Evolutionary conservation across 2,113 vertebrate species (phyloP).

Genomic region (Cavia aperea): DNA sequence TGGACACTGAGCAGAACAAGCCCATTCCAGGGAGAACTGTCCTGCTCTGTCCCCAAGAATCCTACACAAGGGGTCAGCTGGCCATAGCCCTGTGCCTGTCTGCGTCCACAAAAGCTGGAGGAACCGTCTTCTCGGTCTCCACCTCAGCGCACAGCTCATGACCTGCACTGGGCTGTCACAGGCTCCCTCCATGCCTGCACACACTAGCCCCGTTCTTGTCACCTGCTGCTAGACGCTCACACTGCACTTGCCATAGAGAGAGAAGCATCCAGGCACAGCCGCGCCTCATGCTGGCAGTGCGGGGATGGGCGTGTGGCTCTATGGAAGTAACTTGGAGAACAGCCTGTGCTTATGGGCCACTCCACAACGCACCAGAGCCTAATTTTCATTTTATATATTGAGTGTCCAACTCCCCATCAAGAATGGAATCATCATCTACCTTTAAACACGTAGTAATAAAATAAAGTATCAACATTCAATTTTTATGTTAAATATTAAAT

Average conservation of each 20-base stretch:
- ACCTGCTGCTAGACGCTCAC: not conserved
- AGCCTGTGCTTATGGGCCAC: not conserved
- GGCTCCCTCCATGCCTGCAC: not conserved
- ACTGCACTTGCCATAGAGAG: not conserved
- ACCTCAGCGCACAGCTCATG: not conserved
- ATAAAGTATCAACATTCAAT: not conserved
- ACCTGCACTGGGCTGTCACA: not conserved
- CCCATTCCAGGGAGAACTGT: not conserved
- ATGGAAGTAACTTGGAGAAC: not conserved
- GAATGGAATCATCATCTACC: not conserved
- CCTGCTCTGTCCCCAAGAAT: not conserved
- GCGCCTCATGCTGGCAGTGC: not conserved
- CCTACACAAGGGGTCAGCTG: not conserved
- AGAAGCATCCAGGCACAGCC: not conserved
- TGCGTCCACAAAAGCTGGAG: not conserved
- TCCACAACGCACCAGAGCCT: not conserved
- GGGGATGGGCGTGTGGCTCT: not conserved
- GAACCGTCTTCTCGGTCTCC: not conserved
- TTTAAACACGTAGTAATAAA: not conserved
- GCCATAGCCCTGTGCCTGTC: not conserved
- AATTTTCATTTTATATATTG: not conserved
- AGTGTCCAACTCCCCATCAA: not conserved
- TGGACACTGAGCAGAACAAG: not conserved
- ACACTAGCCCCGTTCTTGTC: not conserved
- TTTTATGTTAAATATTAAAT: too few species aligned